Percentiles rank a stretch among this genome's conserved stretches.
Conservation (phyloP, 1,140 invertebrate genomes). For the Sarcophaga bullata region DNA sequence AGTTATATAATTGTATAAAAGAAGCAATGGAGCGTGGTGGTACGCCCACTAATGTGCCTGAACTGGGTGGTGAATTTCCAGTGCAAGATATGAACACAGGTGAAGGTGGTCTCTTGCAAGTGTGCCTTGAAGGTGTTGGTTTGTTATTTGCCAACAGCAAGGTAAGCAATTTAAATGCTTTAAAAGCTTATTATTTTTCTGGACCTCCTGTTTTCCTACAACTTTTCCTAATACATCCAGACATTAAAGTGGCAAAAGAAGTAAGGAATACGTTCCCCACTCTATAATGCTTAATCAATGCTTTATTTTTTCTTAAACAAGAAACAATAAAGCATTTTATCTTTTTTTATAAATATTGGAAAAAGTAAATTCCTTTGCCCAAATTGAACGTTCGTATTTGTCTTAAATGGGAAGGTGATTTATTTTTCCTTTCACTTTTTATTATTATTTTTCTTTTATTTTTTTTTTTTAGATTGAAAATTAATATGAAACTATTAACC, state of each 20-base stretch:
- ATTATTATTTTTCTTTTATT: slow-evolving; percentile 6
- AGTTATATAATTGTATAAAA: slow-evolving; percentile 98
- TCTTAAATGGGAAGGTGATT: slow-evolving; percentile 37
- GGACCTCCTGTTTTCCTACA: not conserved
- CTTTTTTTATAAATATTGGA: slow-evolving; percentile 21
- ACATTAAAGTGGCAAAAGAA: not conserved
- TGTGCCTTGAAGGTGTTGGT: slow-evolving; percentile 99
- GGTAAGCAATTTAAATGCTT: slow-evolving; percentile 72
- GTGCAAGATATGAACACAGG: slow-evolving; percentile 96
- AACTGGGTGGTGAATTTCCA: slow-evolving; percentile 98
- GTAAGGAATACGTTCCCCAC: not conserved
- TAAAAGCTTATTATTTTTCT: not conserved
- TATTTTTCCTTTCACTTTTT: not conserved
- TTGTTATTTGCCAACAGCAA: slow-evolving; percentile 98
- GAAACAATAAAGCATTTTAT: slow-evolving; percentile 26
- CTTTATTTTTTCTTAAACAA: slow-evolving; percentile 39
- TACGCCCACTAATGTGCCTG: slow-evolving; percentile 79
- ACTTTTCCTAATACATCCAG: not conserved
- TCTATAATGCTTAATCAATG: slow-evolving; percentile 34
- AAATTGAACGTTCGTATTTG: slow-evolving; percentile 28
- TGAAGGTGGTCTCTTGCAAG: slow-evolving; percentile 96
- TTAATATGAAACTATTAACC: slow-evolving; percentile 33
- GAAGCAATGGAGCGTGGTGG: slow-evolving; percentile 98
- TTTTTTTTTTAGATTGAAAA: not conserved
- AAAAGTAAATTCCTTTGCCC: not conserved